Base-by-base conservation (phyloP, 2,888 invertebrate species). In the Pelosia muscerda region DNA sequence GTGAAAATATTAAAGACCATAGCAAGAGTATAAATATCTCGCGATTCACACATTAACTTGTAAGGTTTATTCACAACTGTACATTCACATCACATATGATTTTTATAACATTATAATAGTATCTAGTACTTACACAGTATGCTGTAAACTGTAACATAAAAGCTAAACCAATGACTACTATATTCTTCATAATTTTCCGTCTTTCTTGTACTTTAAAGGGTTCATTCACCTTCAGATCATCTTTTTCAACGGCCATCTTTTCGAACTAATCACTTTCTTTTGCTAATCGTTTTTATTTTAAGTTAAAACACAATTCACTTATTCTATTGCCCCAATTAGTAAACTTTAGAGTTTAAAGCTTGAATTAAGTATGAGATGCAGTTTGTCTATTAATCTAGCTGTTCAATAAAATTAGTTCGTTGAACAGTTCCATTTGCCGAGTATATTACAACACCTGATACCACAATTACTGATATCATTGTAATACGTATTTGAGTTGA, bases 71-170 rank as follows among this genome's bases (percentile, higher is more conserved):
- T 31, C 34, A 34, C 34, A 13, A 11, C 34, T 11, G 34, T 11
- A 34, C 34, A 11, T 13, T 10, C 34, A 34, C 34, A 11, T 10
- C 34, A 34, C 34, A 11, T 38, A 15, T 38, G 19, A 49, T n/a
- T 9, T 49, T 54, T 19, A 19, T 54, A 54, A 5, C 1, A 23
- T 54, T 23, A 23, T 25, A 55, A 55, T 55, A 23, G 54, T 11
- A 38, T 15, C 38, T 38, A 54, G 11, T 66, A 84, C 88, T 88
- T 69, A 88, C 88, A 69, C 81, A 84, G 63, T 87, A 97, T 0
- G 96, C 96, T 0, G 96, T 97, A 84, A 97, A 96, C 25, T 96
- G 95, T 77, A 96, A 95, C 91, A 96, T 95, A 85, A 97, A 97
- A 0, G 96, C 96, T 3, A 96, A 62, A 70, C 96, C 96, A 79